A percentile compares a stretch with the other conserved stretches of the same genome.
These are phyloP conservation scores for Notiomystis cincta DNA, from an alignment of 2,113 vertebrate genomes.

Conservation along the genomic window DNA sequence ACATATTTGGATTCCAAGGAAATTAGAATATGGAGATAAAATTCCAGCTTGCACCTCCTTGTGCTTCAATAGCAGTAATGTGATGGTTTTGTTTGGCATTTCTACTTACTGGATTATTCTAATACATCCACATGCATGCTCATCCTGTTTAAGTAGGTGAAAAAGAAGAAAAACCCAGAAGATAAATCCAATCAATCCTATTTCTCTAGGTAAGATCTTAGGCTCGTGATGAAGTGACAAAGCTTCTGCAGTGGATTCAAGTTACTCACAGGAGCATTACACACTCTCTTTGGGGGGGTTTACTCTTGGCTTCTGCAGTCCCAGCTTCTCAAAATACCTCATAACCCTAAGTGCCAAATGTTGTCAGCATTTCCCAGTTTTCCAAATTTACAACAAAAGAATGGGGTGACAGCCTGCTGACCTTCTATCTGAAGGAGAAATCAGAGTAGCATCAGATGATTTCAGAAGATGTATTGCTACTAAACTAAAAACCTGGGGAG, in stretches of 20 bases:
- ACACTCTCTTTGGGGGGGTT: rapidly evolving
- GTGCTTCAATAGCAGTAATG: background rate
- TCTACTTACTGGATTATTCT: background rate
- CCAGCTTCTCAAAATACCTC: background rate
- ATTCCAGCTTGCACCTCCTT: background rate
- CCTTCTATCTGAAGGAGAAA: background rate
- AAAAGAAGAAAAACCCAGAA: background rate
- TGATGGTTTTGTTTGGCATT: background rate
- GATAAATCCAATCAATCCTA: background rate
- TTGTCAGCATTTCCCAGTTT: background rate
- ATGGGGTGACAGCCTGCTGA: background rate
- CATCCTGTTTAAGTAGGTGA: background rate
- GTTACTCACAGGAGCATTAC: background rate
- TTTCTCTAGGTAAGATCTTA: background rate
- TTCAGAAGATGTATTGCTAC: background rate
- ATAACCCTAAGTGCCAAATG: background rate
- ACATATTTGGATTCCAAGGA: background rate
- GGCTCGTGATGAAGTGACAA: background rate
- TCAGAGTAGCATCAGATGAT: background rate
- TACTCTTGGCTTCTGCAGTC: background rate
- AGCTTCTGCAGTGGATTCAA: background rate
- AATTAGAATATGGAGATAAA: background rate
- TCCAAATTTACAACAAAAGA: background rate
- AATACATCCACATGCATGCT: background rate
- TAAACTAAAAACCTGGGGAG: background rate